Base-by-base conservation (phyloP, 1,140 invertebrate genomes). In the Cylas formicarius region DNA sequence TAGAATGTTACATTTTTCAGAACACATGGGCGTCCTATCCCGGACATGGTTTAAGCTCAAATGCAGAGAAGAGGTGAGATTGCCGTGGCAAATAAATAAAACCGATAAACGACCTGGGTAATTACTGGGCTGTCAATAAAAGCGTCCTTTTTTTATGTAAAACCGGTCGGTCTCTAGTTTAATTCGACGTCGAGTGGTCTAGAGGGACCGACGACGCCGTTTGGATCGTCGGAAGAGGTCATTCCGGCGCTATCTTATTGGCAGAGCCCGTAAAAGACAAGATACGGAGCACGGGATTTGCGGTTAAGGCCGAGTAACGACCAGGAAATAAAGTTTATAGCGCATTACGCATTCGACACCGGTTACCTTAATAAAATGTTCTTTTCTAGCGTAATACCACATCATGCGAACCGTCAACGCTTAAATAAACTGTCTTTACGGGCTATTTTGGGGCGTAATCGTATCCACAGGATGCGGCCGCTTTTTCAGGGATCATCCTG, bases 311-410 rank as follows among this genome's bases (percentile, higher is more conserved):
- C 57, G 45, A 56, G 51, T 59, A 59, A 61, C 57, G 57, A 52
- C 53, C 47, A 44, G 53, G 57, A 59, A 55, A 62, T 62, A 62
- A 62, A 62, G 38, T 62, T 62, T 62, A 62, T 62, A 55, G 58
- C 55, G 48, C 58, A 61, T 61, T 56, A 57, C 53, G 57, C 58
- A 60, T 60, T 60, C 58, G 60, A 62, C 60, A 61, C 58, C 58
- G 55, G 54, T 60, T 60, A 58, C 59, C 58, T 60, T 56, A 60
- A 60, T 60, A 60, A 60, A 60, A 60, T 57, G 56, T 46, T 55
- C 48, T 56, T 56, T 48, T 52, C 39, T 42, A 51, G 37, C 41
- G 47, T 41, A 42, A 47, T 22, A 35, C 16, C 18, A 17, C n/a
- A 44, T 44, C 41, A 34, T 23, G 28, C 26, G 29, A 33, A 36